These are phyloP conservation scores for Panurus biarmicus DNA, from an alignment of 2,113 vertebrate species.

Conservation along the genomic window DNA sequence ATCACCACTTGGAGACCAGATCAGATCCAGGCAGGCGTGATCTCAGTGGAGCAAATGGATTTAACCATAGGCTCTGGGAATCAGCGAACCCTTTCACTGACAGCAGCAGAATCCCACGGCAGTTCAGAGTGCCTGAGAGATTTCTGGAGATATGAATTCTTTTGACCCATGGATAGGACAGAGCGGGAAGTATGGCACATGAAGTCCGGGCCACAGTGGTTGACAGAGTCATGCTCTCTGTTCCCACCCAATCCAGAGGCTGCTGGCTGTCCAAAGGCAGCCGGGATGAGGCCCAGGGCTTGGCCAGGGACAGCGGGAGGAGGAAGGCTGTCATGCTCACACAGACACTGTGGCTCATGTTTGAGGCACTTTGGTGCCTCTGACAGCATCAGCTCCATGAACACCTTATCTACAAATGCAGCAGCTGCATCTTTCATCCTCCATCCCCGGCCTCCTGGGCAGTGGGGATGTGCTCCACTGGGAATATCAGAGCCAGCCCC, in stretches of 20 bases:
- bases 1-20: background rate
- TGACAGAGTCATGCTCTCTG: background rate
- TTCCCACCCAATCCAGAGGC: background rate
- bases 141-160: background rate
- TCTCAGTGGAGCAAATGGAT: background rate
- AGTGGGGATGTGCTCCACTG: fast-evolving
- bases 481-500: background rate
- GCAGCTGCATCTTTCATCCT: slow-evolving; percentile 23
- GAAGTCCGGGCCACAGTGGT: background rate
- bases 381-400: background rate
- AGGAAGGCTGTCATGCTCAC: background rate
- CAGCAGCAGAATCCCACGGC: background rate
- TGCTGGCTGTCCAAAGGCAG: background rate
- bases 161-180: background rate
- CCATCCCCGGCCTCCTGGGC: background rate
- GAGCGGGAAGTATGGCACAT: fast-evolving
- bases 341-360: background rate
- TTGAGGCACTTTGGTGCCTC: background rate
- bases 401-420: slow-evolving; percentile 21
- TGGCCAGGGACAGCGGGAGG: fast-evolving
- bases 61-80: background rate
- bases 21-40: background rate
- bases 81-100: background rate
- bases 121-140: background rate
- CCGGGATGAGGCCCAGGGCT: fast-evolving